phyloP scores from a whole-genome alignment of 1,140 invertebrate genomes.

The Euglossa dilemma region DNA sequence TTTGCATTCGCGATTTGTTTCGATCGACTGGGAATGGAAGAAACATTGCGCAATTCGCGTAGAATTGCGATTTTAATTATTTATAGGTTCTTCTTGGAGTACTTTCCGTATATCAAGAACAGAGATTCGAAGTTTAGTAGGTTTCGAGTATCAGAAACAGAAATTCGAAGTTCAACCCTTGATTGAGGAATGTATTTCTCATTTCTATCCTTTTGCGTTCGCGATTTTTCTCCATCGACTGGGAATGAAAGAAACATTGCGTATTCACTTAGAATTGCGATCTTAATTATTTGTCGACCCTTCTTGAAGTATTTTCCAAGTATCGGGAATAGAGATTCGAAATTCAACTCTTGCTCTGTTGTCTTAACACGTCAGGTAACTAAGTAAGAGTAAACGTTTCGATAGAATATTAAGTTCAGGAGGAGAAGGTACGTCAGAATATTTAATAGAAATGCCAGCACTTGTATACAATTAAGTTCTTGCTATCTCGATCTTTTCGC shows the following conservation, averaged over 20 bases:
- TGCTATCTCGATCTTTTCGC: neutral
- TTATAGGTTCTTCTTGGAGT: neutral
- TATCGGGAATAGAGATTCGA: neutral
- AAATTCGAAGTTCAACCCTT: too few species aligned
- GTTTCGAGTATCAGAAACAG: too few species aligned
- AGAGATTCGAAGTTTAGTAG: neutral
- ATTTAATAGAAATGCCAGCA: neutral
- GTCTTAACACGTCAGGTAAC: neutral
- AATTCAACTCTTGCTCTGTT: neutral
- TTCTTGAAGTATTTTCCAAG: neutral
- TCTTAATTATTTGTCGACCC: neutral
- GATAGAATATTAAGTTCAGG: neutral
- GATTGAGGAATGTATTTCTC: too few species aligned
- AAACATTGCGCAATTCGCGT: neutral
- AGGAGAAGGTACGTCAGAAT: neutral
- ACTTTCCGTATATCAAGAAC: neutral
- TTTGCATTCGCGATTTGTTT: too few species aligned
- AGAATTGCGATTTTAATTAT: slow-evolving; percentile 2
- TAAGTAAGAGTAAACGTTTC: neutral
- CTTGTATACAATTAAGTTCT: neutral
- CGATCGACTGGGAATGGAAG: neutral
- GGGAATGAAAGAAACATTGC: neutral
- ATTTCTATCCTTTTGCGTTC: too few species aligned
- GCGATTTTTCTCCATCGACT: too few species aligned
- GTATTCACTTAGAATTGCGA: neutral